These are phyloP conservation scores for Bradypodion ventrale DNA, from an alignment of 2,797 vertebrate species.

Conservation along the genomic window DNA sequence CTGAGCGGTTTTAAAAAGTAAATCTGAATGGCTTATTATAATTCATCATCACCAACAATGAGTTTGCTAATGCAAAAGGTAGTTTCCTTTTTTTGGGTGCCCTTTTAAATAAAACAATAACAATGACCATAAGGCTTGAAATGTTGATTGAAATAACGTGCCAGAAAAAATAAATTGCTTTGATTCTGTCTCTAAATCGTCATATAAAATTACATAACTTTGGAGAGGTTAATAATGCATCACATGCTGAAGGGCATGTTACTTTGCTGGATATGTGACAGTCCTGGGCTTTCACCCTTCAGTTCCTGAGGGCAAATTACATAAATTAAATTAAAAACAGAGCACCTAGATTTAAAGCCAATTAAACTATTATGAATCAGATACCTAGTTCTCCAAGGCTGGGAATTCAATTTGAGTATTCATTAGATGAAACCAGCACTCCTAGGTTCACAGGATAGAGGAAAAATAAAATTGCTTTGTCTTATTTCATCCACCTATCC, in stretches of 20 bases:
- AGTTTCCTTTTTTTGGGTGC: background rate
- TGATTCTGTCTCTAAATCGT: background rate
- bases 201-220: conserved; percentile 25
- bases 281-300: conserved; percentile 3
- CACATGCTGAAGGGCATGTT: conserved; percentile 4
- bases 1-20: background rate
- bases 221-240: conserved; percentile 23
- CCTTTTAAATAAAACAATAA: background rate
- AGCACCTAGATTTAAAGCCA: conserved; percentile 39
- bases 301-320: conserved; percentile 32
- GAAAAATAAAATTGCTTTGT: background rate
- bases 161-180: conserved; percentile 11
- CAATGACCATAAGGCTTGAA: background rate
- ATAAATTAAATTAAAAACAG: conserved; percentile 43
- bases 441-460: background rate
- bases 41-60: background rate
- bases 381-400: conserved; percentile 25
- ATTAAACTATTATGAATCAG: conserved; percentile 38
- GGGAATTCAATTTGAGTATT: conserved; percentile 30
- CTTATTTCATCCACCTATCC: background rate
- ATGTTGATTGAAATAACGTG: background rate
- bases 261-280: conserved; percentile 31
- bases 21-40: background rate
- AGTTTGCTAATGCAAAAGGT: conserved; percentile 1
- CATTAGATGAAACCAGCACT: conserved; percentile 30